Evolutionary conservation across 1,140 invertebrate species (phyloP).

Genomic region (Scaptomyza montana): DNA sequence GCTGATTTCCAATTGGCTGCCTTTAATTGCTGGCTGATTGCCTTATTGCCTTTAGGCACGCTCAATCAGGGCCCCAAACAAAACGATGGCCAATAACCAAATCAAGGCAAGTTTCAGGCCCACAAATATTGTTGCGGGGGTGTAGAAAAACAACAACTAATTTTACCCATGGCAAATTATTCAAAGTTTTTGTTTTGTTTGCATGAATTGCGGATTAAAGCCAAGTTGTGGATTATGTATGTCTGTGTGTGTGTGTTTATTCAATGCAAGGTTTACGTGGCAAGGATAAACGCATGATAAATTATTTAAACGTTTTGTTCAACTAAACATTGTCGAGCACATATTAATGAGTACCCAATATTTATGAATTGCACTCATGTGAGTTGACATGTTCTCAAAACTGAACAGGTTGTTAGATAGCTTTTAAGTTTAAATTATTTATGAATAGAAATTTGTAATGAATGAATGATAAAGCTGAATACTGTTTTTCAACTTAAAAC

Average conservation of each 20-base stretch:
- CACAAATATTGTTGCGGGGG: constrained; percentile 15
- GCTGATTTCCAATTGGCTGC: constrained; percentile 64
- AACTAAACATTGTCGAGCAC: no score
- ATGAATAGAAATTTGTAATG: neutral
- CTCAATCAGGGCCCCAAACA: constrained; percentile 17
- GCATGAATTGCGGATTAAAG: constrained; percentile 30
- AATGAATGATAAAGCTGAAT: no score
- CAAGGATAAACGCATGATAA: constrained; percentile 33
- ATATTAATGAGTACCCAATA: neutral
- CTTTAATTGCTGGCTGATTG: constrained; percentile 74
- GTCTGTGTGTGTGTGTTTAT: neutral
- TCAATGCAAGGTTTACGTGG: constrained; percentile 20
- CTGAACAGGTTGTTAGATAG: neutral
- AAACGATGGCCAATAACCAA: neutral
- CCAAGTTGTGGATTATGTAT: neutral
- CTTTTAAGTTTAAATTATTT: neutral
- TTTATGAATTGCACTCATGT: constrained; percentile 8
- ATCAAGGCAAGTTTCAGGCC: constrained; percentile 20
- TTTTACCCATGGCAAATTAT: neutral
- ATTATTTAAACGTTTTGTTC: constrained; percentile 19
- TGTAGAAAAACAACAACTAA: neutral
- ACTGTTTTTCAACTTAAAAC: no score
- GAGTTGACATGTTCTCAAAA: neutral
- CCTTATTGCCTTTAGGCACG: constrained; percentile 72
- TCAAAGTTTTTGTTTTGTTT: constrained; percentile 16